Base-by-base conservation (phyloP, 2,797 vertebrate species). In the Siniperca scherzeri region DNA sequence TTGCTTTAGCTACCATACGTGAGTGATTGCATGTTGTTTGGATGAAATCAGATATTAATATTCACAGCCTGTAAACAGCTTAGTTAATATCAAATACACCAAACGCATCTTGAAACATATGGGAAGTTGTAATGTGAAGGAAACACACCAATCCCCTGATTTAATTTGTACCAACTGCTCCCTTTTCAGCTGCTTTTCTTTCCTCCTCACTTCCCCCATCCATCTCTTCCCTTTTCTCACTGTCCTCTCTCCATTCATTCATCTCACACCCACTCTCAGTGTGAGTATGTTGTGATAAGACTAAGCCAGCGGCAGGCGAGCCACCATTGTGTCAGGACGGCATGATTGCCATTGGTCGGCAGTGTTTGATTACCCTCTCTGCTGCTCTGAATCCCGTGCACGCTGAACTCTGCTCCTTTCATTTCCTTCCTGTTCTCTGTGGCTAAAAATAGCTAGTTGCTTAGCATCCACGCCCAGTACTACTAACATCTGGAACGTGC, bases 381-480 rank as follows among this genome's bases (percentile, higher is more conserved):
- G 78, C 70, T 46, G 84, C 86, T 82, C 90, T 84, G 81, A 74
- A 86, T 85, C 81, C 78, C 21, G 33, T 25, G 60, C 81, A 72
- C 77, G 30, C 84, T 84, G 92, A 93, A 92, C 92, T 84, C 86
- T 83, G 91, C 90, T 90, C 69, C 83, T 85, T 89, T 93, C 90
- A 92, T 93, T 92, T 91, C 90, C 93, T 92, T 89, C 77, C 89
- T 86, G 74, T 10, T 27, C 38, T 71, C 65, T 14, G 69, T 12
- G 60, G 82, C 92, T 94, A 86, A 91, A 94, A 95, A 94, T 93
- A 95, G 90, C 87, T 27, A 75, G 90, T 91, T 89, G 89, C 89
- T 90, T 83, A 82, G 92, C 82, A 62, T 90, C 90, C 86, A 92
- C 90, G 44, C 89, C 92, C 93, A 89, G 86, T 50, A 66, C 86